Evolutionary conservation across 2,113 vertebrate species (phyloP).

Genomic region (Alethe castanea): DNA sequence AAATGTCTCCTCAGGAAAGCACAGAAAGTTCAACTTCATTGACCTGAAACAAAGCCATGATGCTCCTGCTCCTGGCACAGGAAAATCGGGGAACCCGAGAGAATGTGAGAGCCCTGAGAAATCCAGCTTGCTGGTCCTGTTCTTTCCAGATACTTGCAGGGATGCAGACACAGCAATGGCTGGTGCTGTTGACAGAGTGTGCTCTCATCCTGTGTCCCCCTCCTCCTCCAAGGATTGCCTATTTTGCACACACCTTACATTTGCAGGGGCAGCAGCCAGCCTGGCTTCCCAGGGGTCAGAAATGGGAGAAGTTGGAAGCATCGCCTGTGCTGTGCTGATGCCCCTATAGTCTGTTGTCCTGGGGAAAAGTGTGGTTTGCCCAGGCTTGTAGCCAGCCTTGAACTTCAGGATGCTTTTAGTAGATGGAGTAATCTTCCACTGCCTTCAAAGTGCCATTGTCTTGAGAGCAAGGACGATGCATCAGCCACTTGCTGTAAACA

Average conservation of each 20-base stretch:
- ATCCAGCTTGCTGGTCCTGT: not conserved
- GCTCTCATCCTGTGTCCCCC: not conserved
- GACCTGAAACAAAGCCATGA: not conserved
- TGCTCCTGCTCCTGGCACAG: not conserved
- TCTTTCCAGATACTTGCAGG: not conserved
- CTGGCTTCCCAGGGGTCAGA: not conserved
- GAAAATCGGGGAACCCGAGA: not conserved
- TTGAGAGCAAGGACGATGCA: not conserved
- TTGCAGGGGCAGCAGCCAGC: not conserved
- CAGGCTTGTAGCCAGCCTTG: rapidly evolving
- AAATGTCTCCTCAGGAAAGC: not conserved
- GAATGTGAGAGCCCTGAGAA: not conserved
- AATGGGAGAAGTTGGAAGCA: not conserved
- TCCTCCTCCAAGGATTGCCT: not conserved
- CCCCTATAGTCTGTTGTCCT: not conserved
- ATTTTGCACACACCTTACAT: not conserved
- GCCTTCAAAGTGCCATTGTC: not conserved
- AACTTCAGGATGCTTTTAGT: not conserved
- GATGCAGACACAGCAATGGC: not conserved
- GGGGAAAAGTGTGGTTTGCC: not conserved
- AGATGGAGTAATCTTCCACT: not conserved
- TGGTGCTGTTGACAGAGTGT: not conserved
- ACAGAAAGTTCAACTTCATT: not conserved
- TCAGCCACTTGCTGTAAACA: not conserved
- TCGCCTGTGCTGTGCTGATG: not conserved